These are phyloP conservation scores for Nemoura dubitans DNA, from an alignment of 2,888 invertebrate genomes.

Conservation along the genomic window DNA sequence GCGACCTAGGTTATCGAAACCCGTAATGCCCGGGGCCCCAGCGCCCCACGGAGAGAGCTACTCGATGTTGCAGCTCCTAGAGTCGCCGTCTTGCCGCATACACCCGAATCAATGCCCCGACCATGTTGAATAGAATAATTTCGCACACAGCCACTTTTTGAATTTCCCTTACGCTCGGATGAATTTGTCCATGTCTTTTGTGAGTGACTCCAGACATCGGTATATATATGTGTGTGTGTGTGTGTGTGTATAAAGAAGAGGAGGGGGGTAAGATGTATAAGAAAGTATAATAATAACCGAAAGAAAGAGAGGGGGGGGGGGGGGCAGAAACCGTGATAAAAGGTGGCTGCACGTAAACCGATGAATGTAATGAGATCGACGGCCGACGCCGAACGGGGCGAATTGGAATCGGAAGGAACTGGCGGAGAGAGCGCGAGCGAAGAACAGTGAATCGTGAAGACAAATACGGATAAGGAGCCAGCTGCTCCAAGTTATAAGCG, in stretches of 20 bases:
- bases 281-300: conserved; percentile 18
- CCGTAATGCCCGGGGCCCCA: conserved; percentile 13
- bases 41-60: not conserved
- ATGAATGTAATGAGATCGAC: conserved; percentile 40
- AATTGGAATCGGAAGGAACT: conserved; percentile 5
- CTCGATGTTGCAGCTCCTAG: not conserved
- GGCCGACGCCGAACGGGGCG: conserved; percentile 8
- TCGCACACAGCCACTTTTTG: conserved; percentile 42
- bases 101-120: conserved; percentile 22
- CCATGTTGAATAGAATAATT: conserved; percentile 38
- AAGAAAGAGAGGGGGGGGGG: conserved; percentile 13
- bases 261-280: conserved; percentile 33
- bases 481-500: conserved; percentile 9
- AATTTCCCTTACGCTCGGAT: conserved; percentile 33
- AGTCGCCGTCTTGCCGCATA: conserved; percentile 5
- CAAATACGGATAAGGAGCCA: conserved; percentile 14
- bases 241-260: not conserved
- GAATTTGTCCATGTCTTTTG: conserved; percentile 23
- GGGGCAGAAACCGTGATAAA: conserved; percentile 29
- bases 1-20: conserved; percentile 33
- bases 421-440: not conserved
- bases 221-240: not conserved
- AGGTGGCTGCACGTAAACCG: conserved; percentile 15
- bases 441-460: not conserved
- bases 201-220: not conserved